Evolutionary conservation across 1,140 invertebrate species (phyloP).

Genomic region (Bicyclus anynana): DNA sequence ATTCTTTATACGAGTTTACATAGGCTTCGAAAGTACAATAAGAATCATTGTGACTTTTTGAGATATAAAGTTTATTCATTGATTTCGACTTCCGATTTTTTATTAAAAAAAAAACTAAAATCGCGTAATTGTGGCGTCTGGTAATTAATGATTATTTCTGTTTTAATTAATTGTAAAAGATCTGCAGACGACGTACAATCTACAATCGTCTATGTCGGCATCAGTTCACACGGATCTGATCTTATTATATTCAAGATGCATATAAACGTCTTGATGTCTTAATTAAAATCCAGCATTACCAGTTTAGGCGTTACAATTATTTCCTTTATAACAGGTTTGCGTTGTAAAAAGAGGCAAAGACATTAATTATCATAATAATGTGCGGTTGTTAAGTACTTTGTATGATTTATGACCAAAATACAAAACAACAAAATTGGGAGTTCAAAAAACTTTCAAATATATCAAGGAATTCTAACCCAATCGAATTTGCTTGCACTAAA

Average conservation of each 20-base stretch:
- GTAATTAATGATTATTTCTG: background rate
- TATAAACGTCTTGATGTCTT: background rate
- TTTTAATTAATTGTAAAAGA: background rate
- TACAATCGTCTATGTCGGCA: background rate
- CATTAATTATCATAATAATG: background rate
- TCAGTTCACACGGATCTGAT: conserved; percentile 6
- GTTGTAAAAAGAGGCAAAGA: background rate
- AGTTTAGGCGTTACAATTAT: background rate
- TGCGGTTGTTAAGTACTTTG: background rate
- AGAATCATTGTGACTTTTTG: no score
- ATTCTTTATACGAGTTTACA: no score
- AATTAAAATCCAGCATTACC: background rate
- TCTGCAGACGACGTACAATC: background rate
- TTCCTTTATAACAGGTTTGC: conserved; percentile 6
- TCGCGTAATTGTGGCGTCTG: no score
- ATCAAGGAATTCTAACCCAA: no score
- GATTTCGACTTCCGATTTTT: no score
- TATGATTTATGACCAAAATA: no score
- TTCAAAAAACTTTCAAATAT: no score
- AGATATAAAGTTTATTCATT: no score
- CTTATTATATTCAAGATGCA: conserved; percentile 1
- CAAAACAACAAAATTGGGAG: no score
- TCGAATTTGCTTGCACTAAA: no score
- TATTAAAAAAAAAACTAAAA: no score
- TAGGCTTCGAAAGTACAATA: no score